Evolutionary conservation across 1,140 invertebrate species (phyloP).

Genomic region (Choristoneura fumiferana): DNA sequence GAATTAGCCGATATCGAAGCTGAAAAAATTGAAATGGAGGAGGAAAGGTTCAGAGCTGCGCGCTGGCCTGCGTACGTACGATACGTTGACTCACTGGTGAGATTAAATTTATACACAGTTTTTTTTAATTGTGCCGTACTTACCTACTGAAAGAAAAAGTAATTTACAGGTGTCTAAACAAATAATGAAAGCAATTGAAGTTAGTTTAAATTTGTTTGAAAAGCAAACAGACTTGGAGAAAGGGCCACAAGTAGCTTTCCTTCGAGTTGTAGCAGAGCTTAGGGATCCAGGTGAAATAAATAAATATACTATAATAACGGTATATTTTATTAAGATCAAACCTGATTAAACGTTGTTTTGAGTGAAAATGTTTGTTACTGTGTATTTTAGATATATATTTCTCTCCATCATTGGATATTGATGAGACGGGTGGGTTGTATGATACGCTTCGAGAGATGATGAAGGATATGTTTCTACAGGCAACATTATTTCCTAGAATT

Average conservation of each 20-base stretch:
- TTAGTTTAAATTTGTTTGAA: conserved; percentile 67
- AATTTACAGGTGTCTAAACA: conserved; percentile 58
- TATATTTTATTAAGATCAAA: too few relatives aligned
- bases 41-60: conserved; percentile 54
- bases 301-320: too few relatives aligned
- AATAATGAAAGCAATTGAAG: conserved; percentile 67
- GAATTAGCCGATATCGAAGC: conserved; percentile 67
- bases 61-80: conserved; percentile 71
- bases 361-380: not conserved
- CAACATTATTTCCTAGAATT: conserved; percentile 66
- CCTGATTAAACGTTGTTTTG: too few relatives aligned
- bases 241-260: conserved; percentile 65
- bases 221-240: conserved; percentile 64
- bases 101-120: not conserved
- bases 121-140: too few relatives aligned
- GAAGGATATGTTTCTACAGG: conserved; percentile 72
- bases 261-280: conserved; percentile 65
- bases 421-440: conserved; percentile 59
- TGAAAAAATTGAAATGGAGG: conserved; percentile 55
- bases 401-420: conserved; percentile 61
- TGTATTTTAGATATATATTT: conserved; percentile 71
- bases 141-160: too few relatives aligned
- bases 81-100: conserved; percentile 68
- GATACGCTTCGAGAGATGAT: conserved; percentile 69
- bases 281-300: conserved; percentile 61